Evolutionary conservation across 2,888 invertebrate species (phyloP), one percentile per base, ranked within the genome.

Genomic region (Eustalomyia histrio): DNA sequence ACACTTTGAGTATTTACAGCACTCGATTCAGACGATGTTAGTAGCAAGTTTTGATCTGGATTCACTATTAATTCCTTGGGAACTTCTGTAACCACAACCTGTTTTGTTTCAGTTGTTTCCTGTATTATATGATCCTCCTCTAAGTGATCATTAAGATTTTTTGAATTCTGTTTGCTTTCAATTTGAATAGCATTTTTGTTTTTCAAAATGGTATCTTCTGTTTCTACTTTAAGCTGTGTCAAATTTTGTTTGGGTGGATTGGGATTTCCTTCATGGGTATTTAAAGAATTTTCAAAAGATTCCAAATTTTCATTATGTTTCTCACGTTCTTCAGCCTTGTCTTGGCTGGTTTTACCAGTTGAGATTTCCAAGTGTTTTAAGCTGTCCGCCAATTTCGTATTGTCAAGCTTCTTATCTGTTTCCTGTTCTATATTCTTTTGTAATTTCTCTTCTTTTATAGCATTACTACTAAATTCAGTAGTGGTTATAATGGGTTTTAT

Each of bases 391-490:
- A 47, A 47, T n/a, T 47, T 47, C 3, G 43, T 7, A 47, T 14
- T 47, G 4, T 47, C 43, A 1, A n/a, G 6, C 1, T 47, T 21
- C 6, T 10, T n/a, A 43, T 63, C 33, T 7, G 17, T 12, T 2
- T 17, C 50, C 16, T 6, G 7, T n/a, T 18, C 1, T 29, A 65
- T 52, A 14, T 8, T 9, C 12, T 1, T 53, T 64, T n/a, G 17
- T 8, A 18, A 52, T 29, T 43, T 64, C 16, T 72, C 72, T 12
- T 24, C 61, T 55, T 55, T 61, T 12, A 73, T 68, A 16, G 21
- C 47, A 63, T 79, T 73, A 14, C 61, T 68, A n/a, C 17, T 57
- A 39, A 79, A 29, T 68, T 73, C 67, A 1, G 35, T 67, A 10
- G 61, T 17, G 29, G n/a, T 43, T 43, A 43, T 24, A 7, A 39